Evolutionary conservation across 2,888 invertebrate genomes (phyloP).

Genomic region (Pyrrhia umbra): DNA sequence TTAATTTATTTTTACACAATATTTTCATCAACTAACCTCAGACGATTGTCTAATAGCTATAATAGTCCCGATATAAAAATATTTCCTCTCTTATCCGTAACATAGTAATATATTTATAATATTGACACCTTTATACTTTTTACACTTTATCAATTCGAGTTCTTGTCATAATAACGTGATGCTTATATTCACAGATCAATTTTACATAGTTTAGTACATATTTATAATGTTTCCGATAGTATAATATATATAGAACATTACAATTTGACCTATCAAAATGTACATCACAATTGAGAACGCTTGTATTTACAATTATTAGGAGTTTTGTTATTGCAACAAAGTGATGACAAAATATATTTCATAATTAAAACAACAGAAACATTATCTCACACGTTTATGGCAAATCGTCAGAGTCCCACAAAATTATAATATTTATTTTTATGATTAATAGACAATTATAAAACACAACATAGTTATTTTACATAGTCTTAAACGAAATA

Average conservation of each 20-base stretch:
- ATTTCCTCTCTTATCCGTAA: slow-evolving; percentile 85
- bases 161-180: slow-evolving; percentile 58
- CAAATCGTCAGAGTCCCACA: slow-evolving; percentile 84
- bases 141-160: slow-evolving; percentile 78
- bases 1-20: slow-evolving; percentile 88
- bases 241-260: slow-evolving; percentile 53
- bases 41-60: slow-evolving; percentile 82
- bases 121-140: slow-evolving; percentile 85
- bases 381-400: slow-evolving; percentile 88
- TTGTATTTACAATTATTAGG: slow-evolving; percentile 80
- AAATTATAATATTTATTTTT: slow-evolving; percentile 76
- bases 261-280: slow-evolving; percentile 65
- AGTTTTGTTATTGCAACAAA: slow-evolving; percentile 66
- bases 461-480: slow-evolving; percentile 89
- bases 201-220: slow-evolving; percentile 57
- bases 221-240: slow-evolving; percentile 57
- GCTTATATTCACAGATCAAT: slow-evolving; percentile 63
- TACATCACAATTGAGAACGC: slow-evolving; percentile 76
- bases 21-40: slow-evolving; percentile 86
- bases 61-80: slow-evolving; percentile 90
- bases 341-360: slow-evolving; percentile 71
- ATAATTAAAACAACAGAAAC: slow-evolving; percentile 86
- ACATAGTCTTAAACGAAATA: slow-evolving; percentile 89
- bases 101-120: slow-evolving; percentile 74
- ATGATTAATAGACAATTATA: slow-evolving; percentile 84